A percentile compares a stretch with the other conserved stretches of the same genome.
These are phyloP conservation scores for Drosophila flavopinicola DNA, from an alignment of 2,888 invertebrate genomes.

Conservation along the genomic window DNA sequence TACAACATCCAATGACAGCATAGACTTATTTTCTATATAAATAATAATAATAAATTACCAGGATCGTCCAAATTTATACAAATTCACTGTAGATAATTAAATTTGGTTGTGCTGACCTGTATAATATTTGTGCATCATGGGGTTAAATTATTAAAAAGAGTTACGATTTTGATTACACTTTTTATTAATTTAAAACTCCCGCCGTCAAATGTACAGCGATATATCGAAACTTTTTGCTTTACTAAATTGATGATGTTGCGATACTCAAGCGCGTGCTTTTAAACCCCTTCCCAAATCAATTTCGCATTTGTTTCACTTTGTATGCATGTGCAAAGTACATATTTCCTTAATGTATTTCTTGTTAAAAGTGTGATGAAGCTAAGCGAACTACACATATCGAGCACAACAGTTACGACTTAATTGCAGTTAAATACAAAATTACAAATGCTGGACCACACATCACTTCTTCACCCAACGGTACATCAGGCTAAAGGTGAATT, in stretches of 20 bases:
- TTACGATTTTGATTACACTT: too few species aligned
- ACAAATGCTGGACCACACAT: conserved; percentile 32
- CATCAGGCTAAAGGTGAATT: conserved; percentile 83
- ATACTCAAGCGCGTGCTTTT: conserved; percentile 12
- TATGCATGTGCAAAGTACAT: conserved; percentile 31
- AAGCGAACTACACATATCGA: conserved; percentile 41
- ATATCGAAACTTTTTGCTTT: conserved; percentile 2
- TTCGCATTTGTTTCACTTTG: neutral
- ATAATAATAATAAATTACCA: too few species aligned
- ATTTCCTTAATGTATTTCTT: conserved; percentile 20
- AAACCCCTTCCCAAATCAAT: conserved; percentile 1
- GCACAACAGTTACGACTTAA: conserved; percentile 36
- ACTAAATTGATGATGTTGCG: neutral
- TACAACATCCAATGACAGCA: too few species aligned
- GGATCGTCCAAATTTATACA: too few species aligned
- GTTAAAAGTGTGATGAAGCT: conserved; percentile 31
- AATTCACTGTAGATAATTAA: too few species aligned
- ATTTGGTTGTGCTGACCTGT: too few species aligned
- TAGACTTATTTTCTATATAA: too few species aligned
- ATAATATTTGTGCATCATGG: too few species aligned
- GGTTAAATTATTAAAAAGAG: too few species aligned
- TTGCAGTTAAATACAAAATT: conserved; percentile 23
- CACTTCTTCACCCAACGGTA: conserved; percentile 64
- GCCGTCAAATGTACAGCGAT: neutral
- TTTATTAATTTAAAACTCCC: neutral